Evolutionary conservation across 2,888 invertebrate species (phyloP), one percentile per base, ranked within the genome.

Genomic region (Cheilosia vernalis): DNA sequence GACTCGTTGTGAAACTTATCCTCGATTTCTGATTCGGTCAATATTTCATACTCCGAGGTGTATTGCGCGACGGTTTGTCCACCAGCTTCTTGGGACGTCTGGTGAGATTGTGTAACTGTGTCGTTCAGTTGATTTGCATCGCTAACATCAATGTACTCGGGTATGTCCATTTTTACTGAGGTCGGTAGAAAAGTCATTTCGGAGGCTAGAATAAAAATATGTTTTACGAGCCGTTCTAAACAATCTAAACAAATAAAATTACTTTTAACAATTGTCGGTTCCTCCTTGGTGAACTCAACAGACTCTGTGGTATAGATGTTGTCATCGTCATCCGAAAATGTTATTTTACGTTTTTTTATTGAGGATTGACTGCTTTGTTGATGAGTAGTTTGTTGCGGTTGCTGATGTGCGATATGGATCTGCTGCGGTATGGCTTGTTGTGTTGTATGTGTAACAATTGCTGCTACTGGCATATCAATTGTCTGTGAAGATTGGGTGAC

Each of bases 151-250:
- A 93, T 91, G 87, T 94, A 94, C 87, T 94, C 94, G 21, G 94
- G 93, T 91, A 93, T 93, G 88, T 94, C 94, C 89, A 94, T 90
- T 89, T 94, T 94, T 19, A 94, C 91, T 77, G 92, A 92, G 83
- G 93, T 92, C 30, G 92, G 90, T 66, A 92, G 88, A 80, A 91
- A 92, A n/a, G 91, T 90, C 89, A 92, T 90, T 90, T 92, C 92
- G 44, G 93, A 91, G 72, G 91, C 92, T 92, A 56, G 5, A 86
- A 86, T 42, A n/a, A n/a, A 61, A 19, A 60, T 4, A 24, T 44
- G 7, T 66, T 40, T 51, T 7, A 27, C 19, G 13, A 7, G 13
- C 3, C 2, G 10, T 15, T 24, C 19, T 17, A 4, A n/a, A 49
- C 17, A 24, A 19, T 10, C 21, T 1, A n/a, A 19, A 13, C 21